These are phyloP conservation scores for Gymnocypris eckloni DNA, from an alignment of 2,797 vertebrate species.

Conservation along the genomic window DNA sequence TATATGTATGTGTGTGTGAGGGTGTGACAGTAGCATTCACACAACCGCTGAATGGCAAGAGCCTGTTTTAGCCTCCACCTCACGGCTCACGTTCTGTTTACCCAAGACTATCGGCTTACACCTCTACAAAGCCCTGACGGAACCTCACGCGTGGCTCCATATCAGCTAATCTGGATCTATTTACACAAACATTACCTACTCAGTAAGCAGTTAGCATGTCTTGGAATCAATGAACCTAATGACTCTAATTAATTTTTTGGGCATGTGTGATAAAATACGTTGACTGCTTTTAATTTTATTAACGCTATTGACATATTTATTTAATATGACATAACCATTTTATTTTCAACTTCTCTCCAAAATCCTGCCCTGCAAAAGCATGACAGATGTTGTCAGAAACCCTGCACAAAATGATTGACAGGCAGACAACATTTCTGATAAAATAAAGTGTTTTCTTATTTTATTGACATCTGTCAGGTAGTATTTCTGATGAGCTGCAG, in stretches of 20 bases:
- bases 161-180: slow-evolving; percentile 13
- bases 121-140: slow-evolving; percentile 63
- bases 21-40: slow-evolving; percentile 18
- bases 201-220: neutral
- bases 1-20: neutral
- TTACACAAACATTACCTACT: slow-evolving; percentile 6
- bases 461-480: neutral
- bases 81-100: slow-evolving; percentile 70
- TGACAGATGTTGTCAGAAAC: neutral
- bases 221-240: neutral
- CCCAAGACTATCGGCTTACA: slow-evolving; percentile 78
- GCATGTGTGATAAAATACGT: neutral
- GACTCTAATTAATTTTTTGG: neutral
- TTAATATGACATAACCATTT: neutral
- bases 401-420: slow-evolving; percentile 19
- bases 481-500: neutral
- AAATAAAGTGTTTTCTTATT: slow-evolving; percentile 10
- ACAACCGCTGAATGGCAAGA: slow-evolving; percentile 58
- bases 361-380: neutral
- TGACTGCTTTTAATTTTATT: neutral
- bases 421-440: neutral
- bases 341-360: neutral
- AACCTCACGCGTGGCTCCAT: slow-evolving; percentile 62
- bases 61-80: slow-evolving; percentile 31
- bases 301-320: neutral